These are phyloP conservation scores for Hydra vulgaris DNA, from an alignment of 30 jellyfish, hydroid and myxozoan species.

Conservation along the genomic window DNA sequence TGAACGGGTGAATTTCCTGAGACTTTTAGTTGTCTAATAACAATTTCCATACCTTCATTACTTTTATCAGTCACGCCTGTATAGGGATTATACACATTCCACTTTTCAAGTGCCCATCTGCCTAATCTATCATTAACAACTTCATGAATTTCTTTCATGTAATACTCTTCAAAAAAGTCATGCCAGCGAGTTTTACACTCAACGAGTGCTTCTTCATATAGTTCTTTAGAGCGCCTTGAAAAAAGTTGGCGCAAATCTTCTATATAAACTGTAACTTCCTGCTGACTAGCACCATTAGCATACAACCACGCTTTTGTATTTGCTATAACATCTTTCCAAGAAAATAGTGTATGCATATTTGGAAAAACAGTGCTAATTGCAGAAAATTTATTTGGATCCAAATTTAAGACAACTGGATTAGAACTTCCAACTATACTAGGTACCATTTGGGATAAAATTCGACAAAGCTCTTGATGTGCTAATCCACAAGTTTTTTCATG, in stretches of 20 bases:
- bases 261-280: constrained; percentile 63
- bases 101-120: constrained; percentile 57
- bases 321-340: constrained; percentile 57
- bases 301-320: constrained; percentile 69
- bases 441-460: constrained; percentile 36
- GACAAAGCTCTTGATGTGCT: constrained; percentile 45
- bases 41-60: constrained; percentile 62
- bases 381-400: constrained; percentile 44
- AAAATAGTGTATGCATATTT: constrained; percentile 40
- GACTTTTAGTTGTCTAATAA: constrained; percentile 47
- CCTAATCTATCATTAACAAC: constrained; percentile 49
- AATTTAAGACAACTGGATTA: constrained; percentile 47
- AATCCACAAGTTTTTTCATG: constrained; percentile 49
- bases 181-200: constrained; percentile 69
- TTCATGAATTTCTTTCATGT: constrained; percentile 48
- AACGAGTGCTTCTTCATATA: constrained; percentile 49
- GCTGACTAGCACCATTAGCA: constrained; percentile 76
- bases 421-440: constrained; percentile 45
- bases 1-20: constrained; percentile 44
- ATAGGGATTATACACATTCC: constrained; percentile 66
- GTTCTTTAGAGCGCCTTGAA: constrained; percentile 52
- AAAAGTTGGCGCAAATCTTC: constrained; percentile 69
- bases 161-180: constrained; percentile 51
- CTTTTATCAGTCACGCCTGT: constrained; percentile 66
- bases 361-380: constrained; percentile 49